Conservation (phyloP, 2,797 vertebrate species). For the Helostoma temminkii region DNA sequence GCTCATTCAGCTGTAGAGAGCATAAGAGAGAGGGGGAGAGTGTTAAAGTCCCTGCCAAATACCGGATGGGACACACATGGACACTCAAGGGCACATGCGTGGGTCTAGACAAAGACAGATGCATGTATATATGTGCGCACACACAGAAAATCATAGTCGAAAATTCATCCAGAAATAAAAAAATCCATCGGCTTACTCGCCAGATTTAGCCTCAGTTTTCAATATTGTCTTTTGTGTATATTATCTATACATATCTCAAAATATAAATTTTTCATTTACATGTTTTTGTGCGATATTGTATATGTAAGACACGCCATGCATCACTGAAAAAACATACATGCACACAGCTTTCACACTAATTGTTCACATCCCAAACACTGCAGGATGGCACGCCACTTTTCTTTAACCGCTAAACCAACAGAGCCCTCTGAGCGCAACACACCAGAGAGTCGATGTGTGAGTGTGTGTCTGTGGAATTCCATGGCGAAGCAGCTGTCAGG, state of each 20-base stretch:
- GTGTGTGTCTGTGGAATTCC: constrained; percentile 71
- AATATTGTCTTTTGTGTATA: not conserved
- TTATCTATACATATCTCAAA: not conserved
- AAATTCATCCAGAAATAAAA: not conserved
- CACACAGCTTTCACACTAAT: constrained; percentile 50
- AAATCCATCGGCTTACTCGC: no score
- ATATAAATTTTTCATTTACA: constrained; percentile 4
- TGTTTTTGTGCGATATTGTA: constrained; percentile 25
- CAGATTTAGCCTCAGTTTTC: no score
- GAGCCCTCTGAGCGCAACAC: constrained; percentile 58
- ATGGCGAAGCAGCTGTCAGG: constrained; percentile 85
- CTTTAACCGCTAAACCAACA: constrained; percentile 78
- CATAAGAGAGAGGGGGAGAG: constrained; percentile 36
- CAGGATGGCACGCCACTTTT: constrained; percentile 71
- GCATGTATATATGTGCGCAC: not conserved
- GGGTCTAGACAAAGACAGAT: not conserved
- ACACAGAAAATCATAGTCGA: not conserved
- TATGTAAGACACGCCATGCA: constrained; percentile 16
- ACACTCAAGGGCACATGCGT: constrained; percentile 47
- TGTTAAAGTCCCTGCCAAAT: constrained; percentile 53
- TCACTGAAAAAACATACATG: constrained; percentile 15
- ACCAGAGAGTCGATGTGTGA: constrained; percentile 36
- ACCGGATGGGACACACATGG: constrained; percentile 36
- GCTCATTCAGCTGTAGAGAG: constrained; percentile 77
- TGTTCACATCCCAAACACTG: constrained; percentile 57